Conservation (phyloP, 2,797 vertebrate species). For the Anolis apletophallus region DNA sequence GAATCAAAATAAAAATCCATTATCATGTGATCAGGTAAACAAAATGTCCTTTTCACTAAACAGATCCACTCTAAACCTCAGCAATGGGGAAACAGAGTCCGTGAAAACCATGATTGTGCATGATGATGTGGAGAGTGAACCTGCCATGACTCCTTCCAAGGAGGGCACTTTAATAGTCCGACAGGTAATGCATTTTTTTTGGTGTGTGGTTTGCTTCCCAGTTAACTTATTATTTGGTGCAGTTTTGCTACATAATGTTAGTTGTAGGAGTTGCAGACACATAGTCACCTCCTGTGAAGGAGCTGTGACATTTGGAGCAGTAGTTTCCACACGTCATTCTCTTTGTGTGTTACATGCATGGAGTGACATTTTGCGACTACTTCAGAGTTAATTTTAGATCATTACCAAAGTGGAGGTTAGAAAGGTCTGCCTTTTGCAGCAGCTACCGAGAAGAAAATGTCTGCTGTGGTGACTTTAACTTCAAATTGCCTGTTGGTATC, state of each 20-base stretch:
- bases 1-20: neutral
- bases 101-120: slow-evolving; percentile 97
- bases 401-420: neutral
- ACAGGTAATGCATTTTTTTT: slow-evolving; percentile 83
- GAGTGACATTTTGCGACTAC: slow-evolving; percentile 69
- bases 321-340: slow-evolving; percentile 67
- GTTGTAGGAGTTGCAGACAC: slow-evolving; percentile 70
- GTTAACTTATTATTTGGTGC: slow-evolving; percentile 82
- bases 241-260: slow-evolving; percentile 80
- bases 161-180: slow-evolving; percentile 96
- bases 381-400: slow-evolving; percentile 59
- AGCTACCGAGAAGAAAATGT: neutral
- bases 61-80: slow-evolving; percentile 88
- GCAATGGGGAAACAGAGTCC: slow-evolving; percentile 95
- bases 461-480: neutral
- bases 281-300: slow-evolving; percentile 38
- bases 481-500: slow-evolving; percentile 18
- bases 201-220: slow-evolving; percentile 60
- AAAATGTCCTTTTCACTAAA: slow-evolving; percentile 43
- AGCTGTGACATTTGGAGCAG: slow-evolving; percentile 61
- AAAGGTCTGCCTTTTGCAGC: neutral
- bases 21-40: neutral
- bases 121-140: slow-evolving; percentile 92
- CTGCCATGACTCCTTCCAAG: slow-evolving; percentile 92
- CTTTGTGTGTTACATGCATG: slow-evolving; percentile 77